Percentiles rank a stretch among this genome's conserved stretches.
Evolutionary conservation across 1,140 invertebrate genomes (phyloP).

Genomic region (Prorops nasuta): DNA sequence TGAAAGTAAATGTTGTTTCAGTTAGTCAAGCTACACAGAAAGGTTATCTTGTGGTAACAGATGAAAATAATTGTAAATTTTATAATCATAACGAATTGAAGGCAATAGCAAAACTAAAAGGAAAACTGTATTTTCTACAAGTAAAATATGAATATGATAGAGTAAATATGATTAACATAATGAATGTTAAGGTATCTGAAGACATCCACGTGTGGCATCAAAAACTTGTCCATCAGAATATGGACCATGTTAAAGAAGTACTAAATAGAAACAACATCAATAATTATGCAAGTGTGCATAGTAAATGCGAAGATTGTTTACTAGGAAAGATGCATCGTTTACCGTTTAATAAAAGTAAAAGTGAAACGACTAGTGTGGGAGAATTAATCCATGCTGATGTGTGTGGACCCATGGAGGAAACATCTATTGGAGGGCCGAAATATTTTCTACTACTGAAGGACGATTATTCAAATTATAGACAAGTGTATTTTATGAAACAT

Average conservation of each 20-base stretch:
- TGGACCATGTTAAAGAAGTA: conserved; percentile 32
- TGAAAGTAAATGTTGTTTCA: conserved; percentile 49
- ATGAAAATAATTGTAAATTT: conserved; percentile 7
- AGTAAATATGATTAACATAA: neutral
- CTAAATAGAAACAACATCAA: conserved; percentile 31
- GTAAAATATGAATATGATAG: conserved; percentile 1
- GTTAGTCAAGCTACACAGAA: conserved; percentile 30
- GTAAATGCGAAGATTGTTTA: conserved; percentile 15
- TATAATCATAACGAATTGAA: neutral
- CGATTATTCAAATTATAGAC: conserved; percentile 42
- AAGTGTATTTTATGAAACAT: conserved; percentile 43
- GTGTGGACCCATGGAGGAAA: conserved; percentile 46
- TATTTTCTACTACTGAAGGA: conserved; percentile 49
- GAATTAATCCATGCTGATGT: conserved; percentile 50
- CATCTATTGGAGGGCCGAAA: conserved; percentile 32
- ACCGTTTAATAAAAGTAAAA: conserved; percentile 21
- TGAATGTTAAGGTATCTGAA: conserved; percentile 9
- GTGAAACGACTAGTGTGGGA: conserved; percentile 20
- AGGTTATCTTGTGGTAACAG: conserved; percentile 28
- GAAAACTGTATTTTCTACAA: conserved; percentile 12
- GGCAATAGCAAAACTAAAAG: neutral
- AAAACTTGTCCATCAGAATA: conserved; percentile 45
- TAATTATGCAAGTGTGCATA: conserved; percentile 17
- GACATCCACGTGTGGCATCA: conserved; percentile 36
- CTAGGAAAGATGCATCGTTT: conserved; percentile 15